Conservation (phyloP, 2,888 invertebrate species). For the Atrina japonica region DNA sequence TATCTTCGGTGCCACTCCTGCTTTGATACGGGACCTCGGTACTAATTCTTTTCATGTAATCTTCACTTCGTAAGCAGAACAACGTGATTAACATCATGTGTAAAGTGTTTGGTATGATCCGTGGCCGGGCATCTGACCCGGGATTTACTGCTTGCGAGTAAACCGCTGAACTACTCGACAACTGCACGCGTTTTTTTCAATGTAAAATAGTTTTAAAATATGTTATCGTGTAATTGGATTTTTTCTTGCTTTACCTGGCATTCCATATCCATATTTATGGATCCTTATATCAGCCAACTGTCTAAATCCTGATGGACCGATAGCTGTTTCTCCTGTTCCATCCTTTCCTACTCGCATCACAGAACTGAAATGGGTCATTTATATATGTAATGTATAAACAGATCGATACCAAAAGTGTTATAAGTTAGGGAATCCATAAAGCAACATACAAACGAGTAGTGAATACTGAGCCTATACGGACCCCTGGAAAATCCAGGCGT, state of each 20-base stretch:
- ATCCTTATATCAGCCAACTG: slow-evolving; percentile 49
- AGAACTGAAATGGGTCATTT: slow-evolving; percentile 28
- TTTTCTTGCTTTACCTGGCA: slow-evolving; percentile 43
- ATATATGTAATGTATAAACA: not conserved
- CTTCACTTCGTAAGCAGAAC: too few species aligned
- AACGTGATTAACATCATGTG: too few species aligned
- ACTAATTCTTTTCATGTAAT: too few species aligned
- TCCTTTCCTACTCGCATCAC: slow-evolving; percentile 54
- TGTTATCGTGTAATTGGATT: too few species aligned
- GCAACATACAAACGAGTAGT: too few species aligned
- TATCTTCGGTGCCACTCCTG: too few species aligned
- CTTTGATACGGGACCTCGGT: too few species aligned
- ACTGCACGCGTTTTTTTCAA: not conserved
- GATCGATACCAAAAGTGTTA: not conserved
- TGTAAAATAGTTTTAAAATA: not conserved
- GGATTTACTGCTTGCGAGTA: not conserved
- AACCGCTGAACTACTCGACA: not conserved
- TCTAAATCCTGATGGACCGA: slow-evolving; percentile 49
- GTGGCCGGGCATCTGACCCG: too few species aligned
- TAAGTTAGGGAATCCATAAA: too few species aligned
- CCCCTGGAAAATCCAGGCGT: too few species aligned
- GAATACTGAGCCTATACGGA: too few species aligned
- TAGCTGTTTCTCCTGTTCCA: slow-evolving; percentile 43
- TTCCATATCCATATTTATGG: slow-evolving; percentile 53
- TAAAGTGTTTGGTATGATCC: too few species aligned